Evolutionary conservation across 1,140 invertebrate genomes (phyloP), one percentile per base, ranked within the genome.

Genomic region (Calephelis nemesis): DNA sequence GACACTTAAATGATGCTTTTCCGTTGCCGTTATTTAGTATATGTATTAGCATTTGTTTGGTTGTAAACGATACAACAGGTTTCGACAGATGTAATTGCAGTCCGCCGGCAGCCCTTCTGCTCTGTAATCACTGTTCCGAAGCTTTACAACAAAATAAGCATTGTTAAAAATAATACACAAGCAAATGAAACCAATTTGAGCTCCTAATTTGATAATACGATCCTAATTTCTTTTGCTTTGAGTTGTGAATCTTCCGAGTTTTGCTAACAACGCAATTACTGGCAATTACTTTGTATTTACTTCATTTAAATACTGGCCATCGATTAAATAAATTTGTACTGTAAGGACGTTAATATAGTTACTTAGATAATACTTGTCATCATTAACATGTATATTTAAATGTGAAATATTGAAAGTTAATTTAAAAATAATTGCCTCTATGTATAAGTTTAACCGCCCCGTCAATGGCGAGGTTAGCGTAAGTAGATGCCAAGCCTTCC

Each of bases 171-270:
- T 71, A 76, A 70, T 76, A 72, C n/a, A 63, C 65, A 52, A 54
- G 47, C 52, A 74, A 72, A 75, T 71, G 66, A 75, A 40, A 48
- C 70, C 64, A 79, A 75, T 75, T 77, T 73, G 47, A 70, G 52
- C 11, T 49, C 50, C 68, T 77, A 75, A 79, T 82, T 81, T 74
- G 72, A 73, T 76, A 76, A 81, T 75, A 68, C 45, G 63, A 60
- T 48, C 65, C 67, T 77, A 75, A 77, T 78, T 79, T 75, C 65
- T 73, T 71, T 68, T 72, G 47, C 73, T 67, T 70, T 65, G 49
- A 15, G 54, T 60, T 39, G 49, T 58, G 47, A 60, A 60, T 30
- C 5, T 60, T 60, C 12, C 7, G 7, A 60, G 30, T 60, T 40
- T 60, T 12, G 30, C 19, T 60, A 60, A 40, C 30, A 60, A 1